Evolutionary conservation across 2,888 invertebrate genomes (phyloP), one percentile per base, ranked within the genome.

Genomic region (Netelia fuscicornis): DNA sequence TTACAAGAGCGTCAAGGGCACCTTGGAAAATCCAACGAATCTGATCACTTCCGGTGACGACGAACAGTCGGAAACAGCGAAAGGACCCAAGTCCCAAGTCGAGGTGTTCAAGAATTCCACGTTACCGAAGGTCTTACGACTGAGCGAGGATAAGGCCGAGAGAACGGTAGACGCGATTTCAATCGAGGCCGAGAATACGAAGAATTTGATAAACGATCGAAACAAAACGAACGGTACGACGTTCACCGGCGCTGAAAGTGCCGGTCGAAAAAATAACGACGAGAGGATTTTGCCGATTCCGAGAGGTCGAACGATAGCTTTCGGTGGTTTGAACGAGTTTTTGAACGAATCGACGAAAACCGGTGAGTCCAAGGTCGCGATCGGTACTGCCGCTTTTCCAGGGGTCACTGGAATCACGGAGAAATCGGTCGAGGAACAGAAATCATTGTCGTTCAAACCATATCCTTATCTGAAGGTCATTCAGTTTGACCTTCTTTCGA

Each of bases 41-140:
- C 77, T 85, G 1, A 85, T 89, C 37, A 54, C 30, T 44, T 85
- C 82, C 44, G 13, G 83, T 77, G 65, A 87, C 56, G 83, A 81
- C 25, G n/a, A 8, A 1, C 86, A 72, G 48, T 58, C 67, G 42
- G 82, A 83, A 0, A 81, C 79, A 25, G 56, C 11, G 2, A 84
- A 84, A 5, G 87, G 87, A 13, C 91, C 91, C 0, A 92, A 92
- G 64, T 83, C 87, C 37, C 90, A 92, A 23, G 90, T 92, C 20
- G 92, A 92, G 77, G 87, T 91, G 0, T 86, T 91, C 8, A 83
- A 83, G 3, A 88, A 89, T 76, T 86, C 88, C 58, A 90, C 90
- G 23, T 79, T 86, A 6, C 67, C 85, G 8, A 78, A 87, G 48
- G n/a, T 80, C 11, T 23, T 67, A 48, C 42, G 80, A 8, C 48